These are phyloP conservation scores for Zaprionus davidi DNA, from an alignment of 1,140 invertebrate genomes.

Conservation along the genomic window DNA sequence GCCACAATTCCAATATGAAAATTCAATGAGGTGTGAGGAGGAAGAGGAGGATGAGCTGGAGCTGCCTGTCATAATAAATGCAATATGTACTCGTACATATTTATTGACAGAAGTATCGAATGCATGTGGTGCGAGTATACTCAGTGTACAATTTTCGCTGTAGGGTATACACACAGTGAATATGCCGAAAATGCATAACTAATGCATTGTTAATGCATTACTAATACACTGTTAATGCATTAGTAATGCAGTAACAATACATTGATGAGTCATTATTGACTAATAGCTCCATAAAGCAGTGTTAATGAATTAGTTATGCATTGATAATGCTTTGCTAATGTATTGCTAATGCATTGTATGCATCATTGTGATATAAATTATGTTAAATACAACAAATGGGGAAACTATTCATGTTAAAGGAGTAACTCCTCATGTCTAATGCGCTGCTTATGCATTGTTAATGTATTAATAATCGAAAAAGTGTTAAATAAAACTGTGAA, in stretches of 20 bases:
- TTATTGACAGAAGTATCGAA: conserved; percentile 20
- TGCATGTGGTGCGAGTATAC: conserved; percentile 9
- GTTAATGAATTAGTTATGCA: neutral
- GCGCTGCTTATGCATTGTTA: neutral
- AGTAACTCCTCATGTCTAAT: too few relatives aligned
- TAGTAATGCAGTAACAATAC: neutral
- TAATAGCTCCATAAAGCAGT: neutral
- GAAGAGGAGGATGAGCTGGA: neutral
- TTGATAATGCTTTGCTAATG: neutral
- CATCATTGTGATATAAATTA: neutral
- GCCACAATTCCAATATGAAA: conserved; percentile 36
- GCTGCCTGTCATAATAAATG: conserved; percentile 48
- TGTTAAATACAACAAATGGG: too few relatives aligned
- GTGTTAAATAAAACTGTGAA: neutral
- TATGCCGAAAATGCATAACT: neutral
- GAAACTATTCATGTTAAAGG: neutral
- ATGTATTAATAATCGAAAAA: neutral
- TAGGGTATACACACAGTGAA: neutral
- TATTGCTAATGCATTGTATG: neutral
- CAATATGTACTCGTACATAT: conserved; percentile 15
- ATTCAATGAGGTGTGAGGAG: conserved; percentile 6
- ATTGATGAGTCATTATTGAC: neutral
- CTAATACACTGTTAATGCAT: neutral
- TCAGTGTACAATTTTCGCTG: neutral
- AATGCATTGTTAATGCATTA: neutral